Percentiles rank a stretch among this genome's conserved stretches.
Evolutionary conservation across 2,797 vertebrate genomes (phyloP).

Genomic region (Danionella dracula): DNA sequence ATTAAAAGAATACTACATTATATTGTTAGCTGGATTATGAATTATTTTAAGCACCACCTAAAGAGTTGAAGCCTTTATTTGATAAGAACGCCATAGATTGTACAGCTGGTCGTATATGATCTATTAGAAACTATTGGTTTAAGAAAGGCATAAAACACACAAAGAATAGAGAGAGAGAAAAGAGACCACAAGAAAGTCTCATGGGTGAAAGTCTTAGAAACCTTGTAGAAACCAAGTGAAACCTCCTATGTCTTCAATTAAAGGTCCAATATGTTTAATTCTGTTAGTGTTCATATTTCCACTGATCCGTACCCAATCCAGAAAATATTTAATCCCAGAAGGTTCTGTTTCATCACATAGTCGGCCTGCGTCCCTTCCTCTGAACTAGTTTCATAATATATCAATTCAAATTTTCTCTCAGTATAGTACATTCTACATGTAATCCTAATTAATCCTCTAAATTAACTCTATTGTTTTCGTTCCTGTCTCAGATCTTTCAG

Average conservation of each 20-base stretch:
- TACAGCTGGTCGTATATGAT: neutral
- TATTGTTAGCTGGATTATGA: too few species aligned
- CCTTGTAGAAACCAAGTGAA: conserved; percentile 36
- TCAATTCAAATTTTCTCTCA: neutral
- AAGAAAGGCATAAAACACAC: neutral
- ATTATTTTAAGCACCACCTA: too few species aligned
- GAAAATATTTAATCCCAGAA: conserved; percentile 23
- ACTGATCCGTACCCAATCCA: conserved; percentile 33
- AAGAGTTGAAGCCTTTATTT: neutral
- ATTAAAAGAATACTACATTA: too few species aligned
- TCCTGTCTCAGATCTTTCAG: conserved; percentile 63
- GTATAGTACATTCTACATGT: neutral
- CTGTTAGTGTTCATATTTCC: conserved; percentile 30
- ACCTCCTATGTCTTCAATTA: conserved; percentile 46
- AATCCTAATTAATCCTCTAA: neutral
- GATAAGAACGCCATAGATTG: neutral
- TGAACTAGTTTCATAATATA: conserved; percentile 1
- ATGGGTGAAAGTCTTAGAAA: conserved; percentile 2
- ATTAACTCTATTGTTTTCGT: neutral
- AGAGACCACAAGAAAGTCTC: conserved; percentile 11
- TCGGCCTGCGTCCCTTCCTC: neutral
- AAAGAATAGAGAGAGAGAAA: neutral
- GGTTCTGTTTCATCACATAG: neutral
- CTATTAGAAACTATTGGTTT: conserved; percentile 15
- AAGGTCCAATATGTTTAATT: conserved; percentile 45